Evolutionary conservation across 2,113 vertebrate genomes (phyloP).

Genomic region (Desmodus rotundus): DNA sequence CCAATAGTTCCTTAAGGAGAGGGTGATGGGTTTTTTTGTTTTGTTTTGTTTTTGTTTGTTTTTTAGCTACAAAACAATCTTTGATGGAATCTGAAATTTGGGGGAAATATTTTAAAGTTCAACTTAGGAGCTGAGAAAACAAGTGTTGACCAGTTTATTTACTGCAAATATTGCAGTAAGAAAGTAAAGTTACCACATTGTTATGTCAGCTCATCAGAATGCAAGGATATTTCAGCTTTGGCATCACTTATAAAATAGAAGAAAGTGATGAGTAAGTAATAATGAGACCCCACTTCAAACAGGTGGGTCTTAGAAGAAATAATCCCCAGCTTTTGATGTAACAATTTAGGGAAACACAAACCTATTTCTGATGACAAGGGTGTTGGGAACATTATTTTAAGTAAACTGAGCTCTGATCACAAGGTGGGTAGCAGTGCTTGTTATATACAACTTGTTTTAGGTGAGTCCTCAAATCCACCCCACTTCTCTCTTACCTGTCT

Average conservation of each 20-base stretch:
- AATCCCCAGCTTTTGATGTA: neutral
- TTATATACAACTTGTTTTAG: neutral
- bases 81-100: neutral
- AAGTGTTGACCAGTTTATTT: neutral
- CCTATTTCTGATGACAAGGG: neutral
- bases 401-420: neutral
- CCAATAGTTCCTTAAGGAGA: neutral
- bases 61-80: neutral
- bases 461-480: neutral
- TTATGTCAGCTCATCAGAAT: neutral
- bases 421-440: neutral
- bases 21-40: no score
- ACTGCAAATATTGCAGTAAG: neutral
- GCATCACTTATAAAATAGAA: neutral
- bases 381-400: neutral
- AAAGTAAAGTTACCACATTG: neutral
- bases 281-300: neutral
- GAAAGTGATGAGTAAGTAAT: neutral
- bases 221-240: neutral
- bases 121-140: neutral
- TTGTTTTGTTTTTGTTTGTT: no score
- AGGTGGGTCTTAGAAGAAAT: neutral
- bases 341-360: neutral
- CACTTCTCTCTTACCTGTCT: neutral
- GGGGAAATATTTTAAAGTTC: neutral